Base-by-base conservation (phyloP, 2,888 invertebrate genomes). In the Idaea biselata region DNA sequence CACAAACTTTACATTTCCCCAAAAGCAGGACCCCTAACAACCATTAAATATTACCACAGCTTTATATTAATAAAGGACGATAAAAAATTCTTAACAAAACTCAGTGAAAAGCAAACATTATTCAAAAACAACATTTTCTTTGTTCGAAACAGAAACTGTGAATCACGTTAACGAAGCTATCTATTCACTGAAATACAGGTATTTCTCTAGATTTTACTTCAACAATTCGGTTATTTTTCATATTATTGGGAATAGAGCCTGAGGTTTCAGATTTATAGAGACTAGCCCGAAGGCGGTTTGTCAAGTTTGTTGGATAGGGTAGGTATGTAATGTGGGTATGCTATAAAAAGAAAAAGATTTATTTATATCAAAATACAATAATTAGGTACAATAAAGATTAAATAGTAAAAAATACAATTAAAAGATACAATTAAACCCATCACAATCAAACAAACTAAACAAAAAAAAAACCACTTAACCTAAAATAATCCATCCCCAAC, bases 141-240 rank as follows among this genome's bases (percentile, higher is more conserved):
- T 68, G 64, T 68, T 58, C 65, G 68, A 72, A 72, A 74, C 67
- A 75, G 74, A 75, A 77, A 78, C 71, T 76, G 73, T 83, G 80
- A 81, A 83, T 83, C 83, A 82, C 71, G 53, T 70, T 82, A 81
- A 83, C 78, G 78, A 81, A 81, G 73, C 73, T 72, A 81, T 83
- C 71, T 70, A 72, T 82, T 77, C 65, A 73, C 68, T 61, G 62
- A 68, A 72, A 70, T 72, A 69, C 72, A 72, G 67, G 70, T 75
- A 70, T 73, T 76, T 76, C 71, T 74, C 71, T 55, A 55, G 59
- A 71, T 65, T 69, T 70, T 70, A 68, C 66, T 68, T 63, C 68
- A 67, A 63, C 65, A 68, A 63, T 68, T 74, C 66, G 60, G 69
- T 68, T 67, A 60, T 64, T 70, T 64, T 62, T 64, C 32, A 61